Evolutionary conservation across 2,888 invertebrate species (phyloP).

Genomic region (Agrypnus murinus): DNA sequence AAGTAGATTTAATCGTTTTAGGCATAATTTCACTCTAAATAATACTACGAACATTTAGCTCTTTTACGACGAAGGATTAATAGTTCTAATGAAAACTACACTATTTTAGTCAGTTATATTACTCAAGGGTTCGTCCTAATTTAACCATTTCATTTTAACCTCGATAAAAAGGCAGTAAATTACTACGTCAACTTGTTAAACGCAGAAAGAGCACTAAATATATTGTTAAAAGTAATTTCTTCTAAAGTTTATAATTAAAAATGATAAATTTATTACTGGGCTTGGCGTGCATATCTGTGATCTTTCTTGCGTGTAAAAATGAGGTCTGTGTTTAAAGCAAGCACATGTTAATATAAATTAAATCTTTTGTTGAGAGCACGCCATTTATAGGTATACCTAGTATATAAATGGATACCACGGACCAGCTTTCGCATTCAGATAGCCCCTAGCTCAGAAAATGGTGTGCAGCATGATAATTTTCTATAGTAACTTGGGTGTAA

Average conservation of each 20-base stretch:
- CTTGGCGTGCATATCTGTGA: constrained; percentile 32
- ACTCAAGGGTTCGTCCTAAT: no score
- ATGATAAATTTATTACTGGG: constrained; percentile 34
- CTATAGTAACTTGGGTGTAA: not conserved
- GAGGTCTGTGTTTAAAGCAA: constrained; percentile 27
- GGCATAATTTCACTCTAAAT: no score
- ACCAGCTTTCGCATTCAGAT: constrained; percentile 6
- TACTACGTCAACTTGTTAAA: no score
- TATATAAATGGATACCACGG: constrained; percentile 1
- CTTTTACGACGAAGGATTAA: no score
- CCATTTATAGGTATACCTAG: constrained; percentile 21
- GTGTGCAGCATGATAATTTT: constrained; percentile 29
- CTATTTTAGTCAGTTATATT: no score
- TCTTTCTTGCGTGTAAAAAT: constrained; percentile 33
- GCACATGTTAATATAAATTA: constrained; percentile 42
- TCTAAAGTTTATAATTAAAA: constrained; percentile 13
- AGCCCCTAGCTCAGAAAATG: not conserved
- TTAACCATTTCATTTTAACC: no score
- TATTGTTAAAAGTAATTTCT: not conserved
- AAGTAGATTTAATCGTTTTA: no score
- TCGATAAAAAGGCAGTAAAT: no score
- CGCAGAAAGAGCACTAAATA: constrained; percentile 1
- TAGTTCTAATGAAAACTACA: no score
- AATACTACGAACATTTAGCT: no score
- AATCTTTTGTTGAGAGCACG: constrained; percentile 34